These are phyloP conservation scores for Mesochorus sp. DNA, from an alignment of 2,888 invertebrate species.

Conservation along the genomic window DNA sequence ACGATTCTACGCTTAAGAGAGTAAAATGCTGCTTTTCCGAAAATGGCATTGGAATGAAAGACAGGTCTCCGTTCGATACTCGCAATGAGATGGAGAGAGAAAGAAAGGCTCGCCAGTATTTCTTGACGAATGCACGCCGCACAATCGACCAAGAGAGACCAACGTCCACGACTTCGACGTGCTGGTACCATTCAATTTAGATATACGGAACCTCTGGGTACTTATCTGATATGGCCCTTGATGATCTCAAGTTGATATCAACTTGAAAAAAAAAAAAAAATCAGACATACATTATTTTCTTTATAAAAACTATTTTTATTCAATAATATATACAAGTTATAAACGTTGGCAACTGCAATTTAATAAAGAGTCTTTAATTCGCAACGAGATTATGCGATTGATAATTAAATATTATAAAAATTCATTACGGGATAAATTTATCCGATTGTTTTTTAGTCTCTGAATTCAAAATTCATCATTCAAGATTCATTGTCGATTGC, in stretches of 20 bases:
- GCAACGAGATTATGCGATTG: too few relatives aligned
- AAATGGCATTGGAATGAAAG: slow-evolving; percentile 77
- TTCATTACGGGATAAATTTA: too few relatives aligned
- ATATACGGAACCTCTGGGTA: slow-evolving; percentile 64
- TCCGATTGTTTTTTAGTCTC: too few relatives aligned
- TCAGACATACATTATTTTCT: too few relatives aligned
- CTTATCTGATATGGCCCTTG: neutral
- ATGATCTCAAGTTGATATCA: neutral
- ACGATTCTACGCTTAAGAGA: slow-evolving; percentile 44
- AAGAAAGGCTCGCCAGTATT: too few relatives aligned
- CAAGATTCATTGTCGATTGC: neutral
- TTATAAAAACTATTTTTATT: too few relatives aligned
- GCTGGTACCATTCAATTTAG: slow-evolving; percentile 70
- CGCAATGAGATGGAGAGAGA: slow-evolving; percentile 19
- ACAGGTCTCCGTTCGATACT: slow-evolving; percentile 69
- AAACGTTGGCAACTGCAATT: too few relatives aligned
- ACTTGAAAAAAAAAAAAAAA: neutral
- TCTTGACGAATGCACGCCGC: slow-evolving; percentile 60
- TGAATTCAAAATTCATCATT: too few relatives aligned
- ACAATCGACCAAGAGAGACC: slow-evolving; percentile 32
- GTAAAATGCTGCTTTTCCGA: slow-evolving; percentile 70
- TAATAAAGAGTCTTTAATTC: too few relatives aligned
- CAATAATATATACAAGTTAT: too few relatives aligned
- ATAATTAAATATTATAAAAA: too few relatives aligned
- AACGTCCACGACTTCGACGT: slow-evolving; percentile 28